Evolutionary conservation across 2,888 invertebrate genomes (phyloP).

Genomic region (Melolontha melolontha): DNA sequence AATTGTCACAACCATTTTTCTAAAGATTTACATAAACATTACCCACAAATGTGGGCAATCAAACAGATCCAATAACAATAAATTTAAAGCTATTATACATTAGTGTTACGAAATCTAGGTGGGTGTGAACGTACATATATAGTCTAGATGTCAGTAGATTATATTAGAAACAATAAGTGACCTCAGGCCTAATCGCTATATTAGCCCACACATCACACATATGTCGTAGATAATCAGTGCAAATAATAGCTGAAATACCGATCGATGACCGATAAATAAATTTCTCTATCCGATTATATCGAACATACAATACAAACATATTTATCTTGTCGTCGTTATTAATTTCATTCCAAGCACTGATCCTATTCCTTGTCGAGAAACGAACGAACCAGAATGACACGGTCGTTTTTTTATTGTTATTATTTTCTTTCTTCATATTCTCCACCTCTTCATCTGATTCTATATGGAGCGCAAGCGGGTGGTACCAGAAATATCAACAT

Average conservation of each 20-base stretch:
- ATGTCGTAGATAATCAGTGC: slow-evolving; percentile 7
- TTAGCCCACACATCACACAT: slow-evolving; percentile 21
- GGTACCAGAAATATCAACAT: slow-evolving; percentile 51
- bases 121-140: slow-evolving; percentile 10
- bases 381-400: slow-evolving; percentile 45
- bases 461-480: slow-evolving; percentile 46
- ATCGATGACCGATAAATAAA: slow-evolving; percentile 23
- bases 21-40: slow-evolving; percentile 20
- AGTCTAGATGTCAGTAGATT: slow-evolving; percentile 14
- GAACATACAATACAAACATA: slow-evolving; percentile 5
- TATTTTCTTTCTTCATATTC: slow-evolving; percentile 35
- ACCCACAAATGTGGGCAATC: slow-evolving; percentile 11
- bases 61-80: slow-evolving; percentile 11
- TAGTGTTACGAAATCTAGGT: slow-evolving; percentile 18
- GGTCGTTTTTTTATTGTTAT: slow-evolving; percentile 41
- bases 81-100: neutral
- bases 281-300: slow-evolving; percentile 6
- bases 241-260: slow-evolving; percentile 19
- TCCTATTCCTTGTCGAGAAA: slow-evolving; percentile 29
- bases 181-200: slow-evolving; percentile 7
- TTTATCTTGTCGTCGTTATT: slow-evolving; percentile 29
- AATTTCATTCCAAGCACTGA: slow-evolving; percentile 30
- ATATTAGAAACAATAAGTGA: slow-evolving; percentile 23
- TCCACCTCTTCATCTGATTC: slow-evolving; percentile 37
- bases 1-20: neutral